Percentiles rank a stretch among this genome's conserved stretches.
phyloP scores from a whole-genome alignment of 2,888 invertebrate genomes.

The Cryptus viduatorius region DNA sequence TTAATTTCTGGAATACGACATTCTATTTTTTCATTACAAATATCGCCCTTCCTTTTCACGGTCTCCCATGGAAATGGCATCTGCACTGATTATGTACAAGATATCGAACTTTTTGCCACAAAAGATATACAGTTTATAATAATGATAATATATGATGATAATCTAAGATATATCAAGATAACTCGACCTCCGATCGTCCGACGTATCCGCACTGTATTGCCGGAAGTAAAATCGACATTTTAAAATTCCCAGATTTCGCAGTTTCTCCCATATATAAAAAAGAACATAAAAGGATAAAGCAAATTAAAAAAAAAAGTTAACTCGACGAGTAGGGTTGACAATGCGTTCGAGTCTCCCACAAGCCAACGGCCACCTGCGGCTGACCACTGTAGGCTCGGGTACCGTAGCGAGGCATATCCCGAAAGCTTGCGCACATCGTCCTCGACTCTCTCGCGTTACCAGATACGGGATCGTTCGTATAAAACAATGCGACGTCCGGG shows the following conservation, averaged over 20 bases:
- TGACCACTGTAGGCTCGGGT: not conserved
- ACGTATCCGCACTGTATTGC: not conserved
- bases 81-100: no score
- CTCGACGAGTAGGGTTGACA: slow-evolving; percentile 38
- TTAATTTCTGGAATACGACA: no score
- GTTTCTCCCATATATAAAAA: not conserved
- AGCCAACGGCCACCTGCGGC: slow-evolving; percentile 49
- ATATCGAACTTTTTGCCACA: no score
- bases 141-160: no score
- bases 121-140: no score
- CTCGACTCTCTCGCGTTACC: slow-evolving; percentile 30
- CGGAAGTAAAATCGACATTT: not conserved
- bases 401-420: slow-evolving; percentile 19
- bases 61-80: no score
- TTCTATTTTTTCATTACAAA: no score
- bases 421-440: slow-evolving; percentile 6
- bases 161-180: not conserved
- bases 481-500: slow-evolving; percentile 45
- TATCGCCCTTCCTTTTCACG: no score
- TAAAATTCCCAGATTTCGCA: not conserved
- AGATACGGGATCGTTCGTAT: slow-evolving; percentile 48
- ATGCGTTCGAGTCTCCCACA: slow-evolving; percentile 22
- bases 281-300: not conserved
- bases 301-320: slow-evolving; percentile 15
- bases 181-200: not conserved